These are phyloP conservation scores for Pharmacophagus antenor DNA, from an alignment of 2,888 invertebrate genomes.

Conservation along the genomic window DNA sequence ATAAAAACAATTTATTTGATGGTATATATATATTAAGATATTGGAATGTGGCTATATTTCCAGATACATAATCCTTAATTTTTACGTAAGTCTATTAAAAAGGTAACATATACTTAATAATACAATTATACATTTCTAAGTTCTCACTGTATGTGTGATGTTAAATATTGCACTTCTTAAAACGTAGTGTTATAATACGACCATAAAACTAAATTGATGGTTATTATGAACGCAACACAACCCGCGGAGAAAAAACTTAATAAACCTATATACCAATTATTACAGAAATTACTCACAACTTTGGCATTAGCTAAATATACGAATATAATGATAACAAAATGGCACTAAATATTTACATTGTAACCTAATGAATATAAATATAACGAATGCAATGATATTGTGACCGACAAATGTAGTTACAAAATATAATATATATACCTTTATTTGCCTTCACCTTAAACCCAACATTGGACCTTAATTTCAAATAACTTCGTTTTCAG, in stretches of 20 bases:
- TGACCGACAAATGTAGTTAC: conserved; percentile 8
- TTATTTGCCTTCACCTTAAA: neutral
- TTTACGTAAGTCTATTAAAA: conserved; percentile 16
- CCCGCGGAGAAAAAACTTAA: conserved; percentile 45
- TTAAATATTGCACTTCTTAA: conserved; percentile 28
- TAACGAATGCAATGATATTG: conserved; percentile 15
- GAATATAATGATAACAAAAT: conserved; percentile 44
- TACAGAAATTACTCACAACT: conserved; percentile 62
- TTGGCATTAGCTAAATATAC: conserved; percentile 70
- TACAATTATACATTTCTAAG: conserved; percentile 20
- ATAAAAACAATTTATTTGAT: conserved; percentile 1
- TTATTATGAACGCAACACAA: conserved; percentile 47
- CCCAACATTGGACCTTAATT: neutral
- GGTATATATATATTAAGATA: conserved; percentile 18
- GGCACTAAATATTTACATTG: conserved; percentile 47
- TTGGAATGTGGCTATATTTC: conserved; percentile 15
- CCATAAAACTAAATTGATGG: conserved; percentile 6
- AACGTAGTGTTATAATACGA: conserved; percentile 4
- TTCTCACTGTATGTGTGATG: conserved; percentile 25
- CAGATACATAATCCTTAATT: conserved; percentile 20
- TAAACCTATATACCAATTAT: conserved; percentile 27
- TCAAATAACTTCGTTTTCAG: conserved; percentile 7
- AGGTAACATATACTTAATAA: conserved; percentile 26
- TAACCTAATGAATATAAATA: conserved; percentile 34
- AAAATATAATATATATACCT: conserved; percentile 4